A percentile compares a stretch with the other conserved stretches of the same genome.
phyloP scores from a whole-genome alignment of 1,140 invertebrate genomes.

The Riptortus pedestris region DNA sequence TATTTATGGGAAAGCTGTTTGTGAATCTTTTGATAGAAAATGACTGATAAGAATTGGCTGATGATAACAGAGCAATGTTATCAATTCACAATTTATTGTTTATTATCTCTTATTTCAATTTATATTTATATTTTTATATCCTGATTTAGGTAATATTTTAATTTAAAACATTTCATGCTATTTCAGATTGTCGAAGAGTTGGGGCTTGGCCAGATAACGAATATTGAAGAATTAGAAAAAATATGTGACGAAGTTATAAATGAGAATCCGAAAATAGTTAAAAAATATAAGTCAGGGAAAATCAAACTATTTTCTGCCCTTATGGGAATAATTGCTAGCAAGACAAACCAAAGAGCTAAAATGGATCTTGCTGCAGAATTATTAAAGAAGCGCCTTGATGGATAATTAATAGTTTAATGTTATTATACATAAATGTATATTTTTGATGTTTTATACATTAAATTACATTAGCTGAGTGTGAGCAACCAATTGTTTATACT shows the following conservation, averaged over 20 bases:
- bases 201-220: constrained; percentile 51
- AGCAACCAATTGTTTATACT: neutral
- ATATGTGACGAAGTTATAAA: constrained; percentile 51
- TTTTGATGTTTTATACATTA: neutral
- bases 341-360: constrained; percentile 50
- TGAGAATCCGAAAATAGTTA: constrained; percentile 55
- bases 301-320: constrained; percentile 53
- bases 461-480: neutral
- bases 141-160: too few relatives aligned
- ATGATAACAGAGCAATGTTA: too few relatives aligned
- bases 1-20: too few relatives aligned
- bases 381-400: constrained; percentile 48
- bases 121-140: constrained; percentile 1
- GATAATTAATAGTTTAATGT: constrained; percentile 33
- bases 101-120: neutral
- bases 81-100: too few relatives aligned
- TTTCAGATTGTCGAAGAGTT: constrained; percentile 50
- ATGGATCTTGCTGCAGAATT: constrained; percentile 49
- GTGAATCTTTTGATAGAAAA: too few relatives aligned
- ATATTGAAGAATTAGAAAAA: constrained; percentile 46
- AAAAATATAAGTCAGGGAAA: constrained; percentile 58
- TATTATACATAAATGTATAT: neutral
- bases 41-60: too few relatives aligned
- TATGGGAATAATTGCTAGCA: constrained; percentile 45
- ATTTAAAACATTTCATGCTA: constrained; percentile 15